phyloP scores from a whole-genome alignment of 2,797 vertebrate genomes.

The Chloroceryle amazona region DNA sequence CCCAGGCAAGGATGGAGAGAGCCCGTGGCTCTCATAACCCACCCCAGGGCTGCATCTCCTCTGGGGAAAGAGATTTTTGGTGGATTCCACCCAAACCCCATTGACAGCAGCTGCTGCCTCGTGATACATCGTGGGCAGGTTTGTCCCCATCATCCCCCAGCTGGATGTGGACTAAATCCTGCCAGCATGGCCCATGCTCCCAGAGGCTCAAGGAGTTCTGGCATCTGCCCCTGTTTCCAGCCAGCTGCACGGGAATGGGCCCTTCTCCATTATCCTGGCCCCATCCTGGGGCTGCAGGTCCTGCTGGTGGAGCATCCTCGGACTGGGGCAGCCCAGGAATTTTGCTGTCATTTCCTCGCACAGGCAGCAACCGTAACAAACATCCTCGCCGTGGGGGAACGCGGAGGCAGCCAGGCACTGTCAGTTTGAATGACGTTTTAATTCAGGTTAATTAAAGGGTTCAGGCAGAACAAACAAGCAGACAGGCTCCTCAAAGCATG shows the following conservation, averaged over 20 bases:
- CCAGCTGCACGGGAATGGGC: not conserved
- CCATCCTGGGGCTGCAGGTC: fast-evolving
- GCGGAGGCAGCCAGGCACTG: not conserved
- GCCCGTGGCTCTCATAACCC: not conserved
- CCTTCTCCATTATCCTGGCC: fast-evolving
- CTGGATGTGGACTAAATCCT: not conserved
- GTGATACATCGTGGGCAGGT: fast-evolving
- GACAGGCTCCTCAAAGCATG: not conserved
- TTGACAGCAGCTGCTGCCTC: not conserved
- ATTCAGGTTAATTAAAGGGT: constrained; percentile 40
- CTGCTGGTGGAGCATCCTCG: not conserved
- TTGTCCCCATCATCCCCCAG: not conserved
- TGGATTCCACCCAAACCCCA: not conserved
- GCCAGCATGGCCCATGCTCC: fast-evolving
- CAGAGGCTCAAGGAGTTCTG: not conserved
- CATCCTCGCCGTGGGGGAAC: not conserved
- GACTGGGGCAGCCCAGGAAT: not conserved
- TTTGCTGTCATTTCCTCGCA: not conserved
- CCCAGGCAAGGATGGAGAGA: not conserved
- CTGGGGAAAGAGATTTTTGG: not conserved
- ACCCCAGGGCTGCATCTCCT: not conserved
- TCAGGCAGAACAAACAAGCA: constrained; percentile 42
- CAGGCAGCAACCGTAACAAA: not conserved
- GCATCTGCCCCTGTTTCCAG: not conserved
- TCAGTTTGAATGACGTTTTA: not conserved